phyloP scores from a whole-genome alignment of 2,888 invertebrate species.

The Torymus auratus region DNA sequence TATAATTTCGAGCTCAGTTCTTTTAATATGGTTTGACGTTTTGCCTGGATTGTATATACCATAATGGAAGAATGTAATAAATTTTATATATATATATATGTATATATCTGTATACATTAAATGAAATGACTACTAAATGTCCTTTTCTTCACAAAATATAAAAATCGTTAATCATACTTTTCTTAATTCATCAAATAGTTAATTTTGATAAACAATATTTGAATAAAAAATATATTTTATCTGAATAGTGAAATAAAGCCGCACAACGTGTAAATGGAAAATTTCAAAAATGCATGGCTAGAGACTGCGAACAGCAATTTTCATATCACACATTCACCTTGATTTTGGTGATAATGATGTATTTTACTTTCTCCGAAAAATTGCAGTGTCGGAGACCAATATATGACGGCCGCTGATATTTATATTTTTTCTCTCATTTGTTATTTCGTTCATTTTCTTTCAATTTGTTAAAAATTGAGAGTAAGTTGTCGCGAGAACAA shows the following conservation, averaged over 20 bases:
- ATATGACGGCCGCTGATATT: not conserved
- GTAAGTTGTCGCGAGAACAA: constrained; percentile 33
- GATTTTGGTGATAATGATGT: constrained; percentile 60
- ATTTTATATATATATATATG: too few species aligned
- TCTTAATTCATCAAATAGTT: constrained; percentile 7
- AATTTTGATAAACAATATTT: constrained; percentile 30
- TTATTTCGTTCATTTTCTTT: not conserved
- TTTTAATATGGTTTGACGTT: constrained; percentile 53
- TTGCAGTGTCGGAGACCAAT: constrained; percentile 6
- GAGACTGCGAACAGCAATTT: constrained; percentile 47
- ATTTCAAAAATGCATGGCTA: constrained; percentile 57
- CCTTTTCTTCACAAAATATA: constrained; percentile 4
- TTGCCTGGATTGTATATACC: constrained; percentile 6
- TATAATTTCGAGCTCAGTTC: constrained; percentile 36
- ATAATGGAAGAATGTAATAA: not conserved
- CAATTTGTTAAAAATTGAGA: constrained; percentile 31
- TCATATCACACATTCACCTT: constrained; percentile 63
- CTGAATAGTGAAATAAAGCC: constrained; percentile 36
- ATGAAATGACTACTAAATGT: constrained; percentile 51
- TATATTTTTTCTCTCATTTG: constrained; percentile 2
- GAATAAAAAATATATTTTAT: constrained; percentile 30
- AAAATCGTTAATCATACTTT: constrained; percentile 12
- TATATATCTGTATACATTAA: not conserved
- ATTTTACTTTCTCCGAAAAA: constrained; percentile 7
- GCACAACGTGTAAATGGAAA: constrained; percentile 18